Conservation (phyloP, 2,797 vertebrate species). For the Varecia variegata region DNA sequence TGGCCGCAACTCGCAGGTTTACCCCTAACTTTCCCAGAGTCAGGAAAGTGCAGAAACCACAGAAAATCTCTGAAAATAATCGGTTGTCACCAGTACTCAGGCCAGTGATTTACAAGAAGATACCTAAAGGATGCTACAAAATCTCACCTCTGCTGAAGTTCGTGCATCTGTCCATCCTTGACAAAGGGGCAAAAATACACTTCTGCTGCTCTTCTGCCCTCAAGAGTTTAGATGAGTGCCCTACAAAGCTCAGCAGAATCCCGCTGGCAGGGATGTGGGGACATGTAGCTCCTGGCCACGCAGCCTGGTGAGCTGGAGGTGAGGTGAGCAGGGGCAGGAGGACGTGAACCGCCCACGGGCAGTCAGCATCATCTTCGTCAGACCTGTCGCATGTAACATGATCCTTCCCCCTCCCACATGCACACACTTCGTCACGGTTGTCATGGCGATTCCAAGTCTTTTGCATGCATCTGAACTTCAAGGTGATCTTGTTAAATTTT, state of each 20-base stretch:
- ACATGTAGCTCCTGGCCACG: background rate
- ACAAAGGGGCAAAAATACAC: background rate
- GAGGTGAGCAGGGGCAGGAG: background rate
- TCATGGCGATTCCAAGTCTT: background rate
- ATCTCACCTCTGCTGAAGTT: background rate
- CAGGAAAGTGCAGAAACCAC: background rate
- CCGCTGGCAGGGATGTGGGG: background rate
- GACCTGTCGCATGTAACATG: accelerated
- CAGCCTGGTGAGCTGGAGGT: background rate
- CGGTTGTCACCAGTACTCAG: background rate
- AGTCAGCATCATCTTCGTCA: accelerated
- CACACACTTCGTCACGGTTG: background rate
- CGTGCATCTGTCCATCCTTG: background rate
- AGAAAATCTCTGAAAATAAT: background rate
- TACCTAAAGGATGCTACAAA: background rate
- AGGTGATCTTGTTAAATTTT: background rate
- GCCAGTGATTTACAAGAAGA: background rate
- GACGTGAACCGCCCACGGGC: background rate
- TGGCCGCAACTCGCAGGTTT: background rate
- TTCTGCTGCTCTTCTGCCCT: background rate
- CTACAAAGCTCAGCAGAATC: background rate
- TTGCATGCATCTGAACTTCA: background rate
- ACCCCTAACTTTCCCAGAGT: background rate
- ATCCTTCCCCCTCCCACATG: accelerated
- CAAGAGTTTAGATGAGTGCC: background rate